Percentiles rank a stretch among this genome's conserved stretches.
phyloP scores from a whole-genome alignment of 2,797 vertebrate genomes.

The Petrocephalus schoutedeni region DNA sequence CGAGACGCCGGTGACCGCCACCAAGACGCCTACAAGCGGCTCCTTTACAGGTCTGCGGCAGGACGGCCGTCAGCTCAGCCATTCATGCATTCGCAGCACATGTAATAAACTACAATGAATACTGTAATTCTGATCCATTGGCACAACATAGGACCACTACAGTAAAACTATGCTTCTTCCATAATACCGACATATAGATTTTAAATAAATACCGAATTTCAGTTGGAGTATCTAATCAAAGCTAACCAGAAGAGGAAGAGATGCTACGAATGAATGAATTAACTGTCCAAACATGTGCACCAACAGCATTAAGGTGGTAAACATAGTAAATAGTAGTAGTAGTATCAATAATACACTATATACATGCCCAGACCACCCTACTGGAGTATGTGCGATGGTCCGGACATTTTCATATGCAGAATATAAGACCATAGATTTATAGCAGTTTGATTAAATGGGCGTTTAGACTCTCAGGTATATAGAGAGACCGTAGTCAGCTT shows the following conservation, averaged over 20 bases:
- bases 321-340: not conserved
- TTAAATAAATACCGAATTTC: not conserved
- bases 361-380: not conserved
- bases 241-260: not conserved
- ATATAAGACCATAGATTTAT: not conserved
- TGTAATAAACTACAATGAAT: not conserved
- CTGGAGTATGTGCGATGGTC: not conserved
- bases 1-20: too few relatives aligned
- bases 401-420: not conserved
- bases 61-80: not conserved
- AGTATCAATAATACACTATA: not conserved
- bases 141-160: not conserved
- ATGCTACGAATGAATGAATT: not conserved
- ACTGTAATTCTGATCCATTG: not conserved
- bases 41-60: not conserved
- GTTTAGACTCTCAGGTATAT: not conserved
- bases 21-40: too few relatives aligned
- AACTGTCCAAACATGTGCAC: not conserved
- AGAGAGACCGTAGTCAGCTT: not conserved
- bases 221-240: not conserved
- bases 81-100: not conserved
- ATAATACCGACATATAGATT: not conserved
- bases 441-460: not conserved
- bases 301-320: not conserved
- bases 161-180: not conserved